These are phyloP conservation scores for Trissoscelio sp. DNA, from an alignment of 2,888 invertebrate genomes.

Conservation along the genomic window DNA sequence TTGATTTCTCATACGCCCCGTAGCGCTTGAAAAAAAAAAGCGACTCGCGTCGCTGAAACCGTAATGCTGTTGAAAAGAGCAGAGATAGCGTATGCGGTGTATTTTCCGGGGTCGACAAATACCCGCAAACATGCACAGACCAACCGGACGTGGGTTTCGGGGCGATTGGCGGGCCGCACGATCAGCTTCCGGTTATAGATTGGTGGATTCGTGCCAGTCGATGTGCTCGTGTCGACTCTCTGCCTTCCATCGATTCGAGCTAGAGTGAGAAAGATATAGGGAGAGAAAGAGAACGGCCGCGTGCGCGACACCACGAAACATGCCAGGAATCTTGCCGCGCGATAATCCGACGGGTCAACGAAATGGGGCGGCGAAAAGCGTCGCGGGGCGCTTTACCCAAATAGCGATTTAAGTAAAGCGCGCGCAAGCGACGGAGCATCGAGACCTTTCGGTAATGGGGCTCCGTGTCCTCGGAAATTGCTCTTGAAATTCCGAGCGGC, in stretches of 20 bases:
- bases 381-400: slow-evolving; percentile 61
- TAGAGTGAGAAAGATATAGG: slow-evolving; percentile 13
- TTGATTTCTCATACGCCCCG: slow-evolving; percentile 12
- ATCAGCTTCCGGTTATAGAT: slow-evolving; percentile 80
- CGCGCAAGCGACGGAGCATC: slow-evolving; percentile 53
- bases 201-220: slow-evolving; percentile 72
- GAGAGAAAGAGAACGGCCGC: slow-evolving; percentile 29
- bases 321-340: slow-evolving; percentile 70
- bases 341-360: slow-evolving; percentile 67
- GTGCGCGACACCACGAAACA: slow-evolving; percentile 73
- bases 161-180: slow-evolving; percentile 73
- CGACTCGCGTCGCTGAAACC: slow-evolving; percentile 13
- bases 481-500: slow-evolving; percentile 68
- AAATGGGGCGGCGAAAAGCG: slow-evolving; percentile 43
- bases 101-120: slow-evolving; percentile 76
- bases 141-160: slow-evolving; percentile 77
- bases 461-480: slow-evolving; percentile 70
- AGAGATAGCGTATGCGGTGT: slow-evolving; percentile 50
- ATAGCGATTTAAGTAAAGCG: slow-evolving; percentile 67
- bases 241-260: slow-evolving; percentile 67
- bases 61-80: slow-evolving; percentile 44
- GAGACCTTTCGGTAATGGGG: slow-evolving; percentile 67
- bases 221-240: slow-evolving; percentile 62
- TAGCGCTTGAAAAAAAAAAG: slow-evolving; percentile 16
- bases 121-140: slow-evolving; percentile 66